A percentile compares a stretch with the other conserved stretches of the same genome.
Evolutionary conservation across 2,888 invertebrate genomes (phyloP).

Genomic region (Sycophila texana): DNA sequence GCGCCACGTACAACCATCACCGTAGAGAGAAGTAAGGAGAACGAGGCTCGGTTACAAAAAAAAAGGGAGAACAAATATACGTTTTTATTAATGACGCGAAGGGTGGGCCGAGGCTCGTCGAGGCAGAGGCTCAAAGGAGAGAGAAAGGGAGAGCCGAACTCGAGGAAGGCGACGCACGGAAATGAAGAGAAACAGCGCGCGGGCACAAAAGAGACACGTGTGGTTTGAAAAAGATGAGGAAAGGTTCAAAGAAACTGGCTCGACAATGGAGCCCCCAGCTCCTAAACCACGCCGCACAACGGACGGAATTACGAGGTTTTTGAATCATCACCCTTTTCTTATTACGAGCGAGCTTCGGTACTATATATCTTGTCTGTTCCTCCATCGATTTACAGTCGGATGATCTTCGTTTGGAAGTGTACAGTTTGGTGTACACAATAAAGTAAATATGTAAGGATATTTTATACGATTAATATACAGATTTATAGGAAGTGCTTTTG

Average conservation of each 20-base stretch:
- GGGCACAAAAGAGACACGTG: not conserved
- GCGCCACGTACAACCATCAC: too few relatives aligned
- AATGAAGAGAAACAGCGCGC: not conserved
- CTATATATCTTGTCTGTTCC: too few relatives aligned
- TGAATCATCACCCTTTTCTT: not conserved
- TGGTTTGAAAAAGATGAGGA: too few relatives aligned
- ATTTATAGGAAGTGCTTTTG: not conserved
- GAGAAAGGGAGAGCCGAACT: conserved; percentile 8
- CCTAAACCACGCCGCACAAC: too few relatives aligned
- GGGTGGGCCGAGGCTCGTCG: not conserved
- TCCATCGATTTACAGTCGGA: too few relatives aligned
- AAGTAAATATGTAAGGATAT: too few relatives aligned
- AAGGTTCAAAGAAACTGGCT: too few relatives aligned
- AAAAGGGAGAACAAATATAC: not conserved
- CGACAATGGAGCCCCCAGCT: too few relatives aligned
- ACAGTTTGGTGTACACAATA: too few relatives aligned
- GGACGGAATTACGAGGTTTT: too few relatives aligned
- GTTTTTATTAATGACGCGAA: not conserved
- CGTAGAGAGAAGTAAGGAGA: not conserved
- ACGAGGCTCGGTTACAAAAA: not conserved
- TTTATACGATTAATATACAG: not conserved
- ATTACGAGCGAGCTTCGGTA: too few relatives aligned
- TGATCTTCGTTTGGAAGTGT: too few relatives aligned
- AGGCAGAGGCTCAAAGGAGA: not conserved
- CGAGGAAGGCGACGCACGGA: not conserved